phyloP scores from a whole-genome alignment of 2,113 vertebrate genomes.

The Marmota monax region DNA sequence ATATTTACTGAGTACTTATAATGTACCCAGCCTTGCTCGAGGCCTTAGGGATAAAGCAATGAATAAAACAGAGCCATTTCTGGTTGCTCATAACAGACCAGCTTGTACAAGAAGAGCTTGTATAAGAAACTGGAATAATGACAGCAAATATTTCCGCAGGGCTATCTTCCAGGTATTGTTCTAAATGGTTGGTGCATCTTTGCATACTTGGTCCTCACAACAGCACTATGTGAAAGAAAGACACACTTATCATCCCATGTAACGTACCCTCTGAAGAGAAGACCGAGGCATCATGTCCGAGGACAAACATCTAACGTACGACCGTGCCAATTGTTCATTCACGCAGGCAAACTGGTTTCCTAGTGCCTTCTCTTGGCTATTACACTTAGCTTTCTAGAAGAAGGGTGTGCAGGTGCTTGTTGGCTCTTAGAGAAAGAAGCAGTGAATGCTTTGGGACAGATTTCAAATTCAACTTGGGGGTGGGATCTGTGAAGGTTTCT shows the following conservation, averaged over 20 bases:
- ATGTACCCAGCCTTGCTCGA: background rate
- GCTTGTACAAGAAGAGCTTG: background rate
- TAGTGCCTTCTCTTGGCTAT: background rate
- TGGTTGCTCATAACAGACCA: background rate
- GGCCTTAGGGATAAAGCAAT: background rate
- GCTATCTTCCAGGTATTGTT: background rate
- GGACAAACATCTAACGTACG: rapidly evolving
- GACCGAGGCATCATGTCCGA: background rate
- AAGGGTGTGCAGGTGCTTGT: rapidly evolving
- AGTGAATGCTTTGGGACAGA: background rate
- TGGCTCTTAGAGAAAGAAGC: background rate
- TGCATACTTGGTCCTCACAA: background rate
- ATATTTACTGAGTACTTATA: background rate
- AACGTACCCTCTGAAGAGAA: background rate
- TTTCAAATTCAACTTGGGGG: background rate
- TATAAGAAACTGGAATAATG: background rate
- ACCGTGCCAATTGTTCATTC: rapidly evolving
- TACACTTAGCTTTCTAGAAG: background rate
- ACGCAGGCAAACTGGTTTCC: background rate
- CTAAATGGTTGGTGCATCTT: background rate
- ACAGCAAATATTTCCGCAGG: background rate
- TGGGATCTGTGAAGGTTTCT: background rate
- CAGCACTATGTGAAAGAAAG: background rate
- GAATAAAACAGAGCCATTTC: background rate
- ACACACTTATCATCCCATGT: background rate